phyloP scores from a whole-genome alignment of 2,797 vertebrate species.

The Protosalanx chinensis region DNA sequence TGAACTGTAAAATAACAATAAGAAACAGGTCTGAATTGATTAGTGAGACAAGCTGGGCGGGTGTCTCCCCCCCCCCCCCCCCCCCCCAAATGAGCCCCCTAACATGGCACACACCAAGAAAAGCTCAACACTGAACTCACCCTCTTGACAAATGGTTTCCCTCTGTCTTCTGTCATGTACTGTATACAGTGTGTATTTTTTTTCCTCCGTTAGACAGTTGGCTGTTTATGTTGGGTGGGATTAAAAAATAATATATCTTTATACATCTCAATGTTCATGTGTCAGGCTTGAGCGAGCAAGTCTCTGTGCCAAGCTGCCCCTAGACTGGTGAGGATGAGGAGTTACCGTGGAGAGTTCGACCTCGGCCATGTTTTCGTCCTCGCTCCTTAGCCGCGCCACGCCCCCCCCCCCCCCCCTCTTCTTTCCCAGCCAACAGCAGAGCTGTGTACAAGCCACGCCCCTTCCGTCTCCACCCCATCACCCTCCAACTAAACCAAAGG shows the following conservation, averaged over 20 bases:
- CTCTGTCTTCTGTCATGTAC: conserved; percentile 36
- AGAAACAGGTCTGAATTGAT: conserved; percentile 43
- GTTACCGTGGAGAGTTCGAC: conserved; percentile 66
- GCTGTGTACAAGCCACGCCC: conserved; percentile 44
- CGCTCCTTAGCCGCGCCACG: conserved; percentile 61
- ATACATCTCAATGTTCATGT: conserved; percentile 74
- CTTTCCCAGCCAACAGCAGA: conserved; percentile 47
- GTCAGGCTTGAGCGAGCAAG: conserved; percentile 86
- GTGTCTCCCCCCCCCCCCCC: conserved; percentile 26
- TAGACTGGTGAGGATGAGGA: conserved; percentile 62
- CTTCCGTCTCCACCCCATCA: conserved; percentile 30
- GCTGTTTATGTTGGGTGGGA: conserved; percentile 46
- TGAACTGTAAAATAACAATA: conserved; percentile 62
- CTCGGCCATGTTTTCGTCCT: conserved; percentile 63
- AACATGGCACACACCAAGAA: conserved; percentile 39
- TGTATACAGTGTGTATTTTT: conserved; percentile 49
- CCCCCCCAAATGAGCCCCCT: conserved; percentile 58
- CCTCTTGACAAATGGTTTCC: conserved; percentile 36
- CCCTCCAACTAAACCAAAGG: conserved; percentile 37
- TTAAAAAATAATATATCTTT: conserved; percentile 75
- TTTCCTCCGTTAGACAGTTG: conserved; percentile 39
- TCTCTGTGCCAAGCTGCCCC: conserved; percentile 83
- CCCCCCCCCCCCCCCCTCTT: conserved; percentile 70
- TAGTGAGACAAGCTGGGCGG: conserved; percentile 60
- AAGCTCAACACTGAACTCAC: conserved; percentile 37